A percentile compares a stretch with the other conserved stretches of the same genome.
These are phyloP conservation scores for Paedocypris sp. DNA, from an alignment of 2,113 vertebrate species.

Conservation along the genomic window DNA sequence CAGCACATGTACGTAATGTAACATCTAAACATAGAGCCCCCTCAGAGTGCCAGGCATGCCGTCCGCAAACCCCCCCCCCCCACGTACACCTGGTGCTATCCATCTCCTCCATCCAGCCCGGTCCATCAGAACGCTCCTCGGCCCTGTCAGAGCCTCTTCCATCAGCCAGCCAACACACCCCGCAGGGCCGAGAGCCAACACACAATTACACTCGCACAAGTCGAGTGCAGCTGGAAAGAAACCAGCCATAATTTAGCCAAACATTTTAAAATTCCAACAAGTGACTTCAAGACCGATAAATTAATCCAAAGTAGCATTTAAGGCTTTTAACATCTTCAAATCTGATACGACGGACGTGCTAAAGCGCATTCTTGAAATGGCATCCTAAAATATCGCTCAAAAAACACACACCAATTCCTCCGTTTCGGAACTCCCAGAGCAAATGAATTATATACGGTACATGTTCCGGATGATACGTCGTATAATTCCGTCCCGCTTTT, in stretches of 20 bases:
- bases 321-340: too few relatives aligned
- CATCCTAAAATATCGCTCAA: too few relatives aligned
- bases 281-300: neutral
- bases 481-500: neutral
- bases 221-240: neutral
- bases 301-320: neutral
- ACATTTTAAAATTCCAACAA: neutral
- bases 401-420: too few relatives aligned
- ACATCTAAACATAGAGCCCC: conserved; percentile 57
- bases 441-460: too few relatives aligned
- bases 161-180: conserved; percentile 42
- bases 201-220: conserved; percentile 16
- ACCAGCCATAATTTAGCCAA: neutral
- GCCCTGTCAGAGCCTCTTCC: conserved; percentile 51
- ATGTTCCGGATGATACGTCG: neutral
- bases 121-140: conserved; percentile 16
- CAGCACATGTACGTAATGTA: conserved; percentile 60
- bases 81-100: conserved; percentile 60
- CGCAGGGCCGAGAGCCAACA: conserved; percentile 11
- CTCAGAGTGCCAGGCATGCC: conserved; percentile 51
- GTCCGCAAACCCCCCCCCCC: conserved; percentile 26
- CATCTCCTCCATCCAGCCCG: conserved; percentile 46
- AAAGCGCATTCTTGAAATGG: too few relatives aligned
- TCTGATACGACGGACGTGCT: too few relatives aligned
- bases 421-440: too few relatives aligned